Evolutionary conservation across 2,888 invertebrate genomes (phyloP).

Genomic region (Morinoia aosen): DNA sequence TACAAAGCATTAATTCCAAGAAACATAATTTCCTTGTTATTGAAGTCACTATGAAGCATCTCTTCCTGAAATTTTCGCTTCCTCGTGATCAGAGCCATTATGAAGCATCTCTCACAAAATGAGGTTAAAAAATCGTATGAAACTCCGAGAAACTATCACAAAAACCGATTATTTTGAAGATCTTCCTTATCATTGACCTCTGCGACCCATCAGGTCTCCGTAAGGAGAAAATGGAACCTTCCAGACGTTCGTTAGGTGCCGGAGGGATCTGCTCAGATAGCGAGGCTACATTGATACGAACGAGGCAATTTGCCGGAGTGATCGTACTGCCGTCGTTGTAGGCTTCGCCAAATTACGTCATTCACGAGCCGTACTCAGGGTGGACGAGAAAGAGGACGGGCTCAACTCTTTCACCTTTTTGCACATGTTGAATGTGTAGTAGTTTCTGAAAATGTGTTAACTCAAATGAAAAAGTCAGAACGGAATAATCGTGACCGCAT

Average conservation of each 20-base stretch:
- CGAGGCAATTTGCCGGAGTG: conserved; percentile 29
- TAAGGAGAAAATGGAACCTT: background rate
- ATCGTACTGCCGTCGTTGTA: background rate
- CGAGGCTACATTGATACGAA: conserved; percentile 28
- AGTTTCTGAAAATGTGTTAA: background rate
- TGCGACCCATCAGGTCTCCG: background rate
- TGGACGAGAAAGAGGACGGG: background rate
- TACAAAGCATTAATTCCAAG: too few relatives aligned
- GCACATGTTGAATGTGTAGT: background rate
- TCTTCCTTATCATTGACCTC: background rate
- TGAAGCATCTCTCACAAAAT: background rate
- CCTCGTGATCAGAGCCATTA: background rate
- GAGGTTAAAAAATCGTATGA: background rate
- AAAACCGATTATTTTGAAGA: background rate
- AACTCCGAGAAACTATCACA: background rate
- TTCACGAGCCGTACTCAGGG: background rate
- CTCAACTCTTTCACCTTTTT: background rate
- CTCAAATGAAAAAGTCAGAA: background rate
- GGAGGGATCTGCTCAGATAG: conserved; percentile 27
- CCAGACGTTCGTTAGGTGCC: background rate
- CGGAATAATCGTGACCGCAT: background rate
- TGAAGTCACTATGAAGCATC: too few relatives aligned
- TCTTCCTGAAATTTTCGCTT: background rate
- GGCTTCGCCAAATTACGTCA: background rate
- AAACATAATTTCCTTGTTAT: too few relatives aligned